Percentiles rank a stretch among this genome's conserved stretches.
phyloP scores from a whole-genome alignment of 2,797 vertebrate genomes.

The Halcyon smyrnensis region DNA sequence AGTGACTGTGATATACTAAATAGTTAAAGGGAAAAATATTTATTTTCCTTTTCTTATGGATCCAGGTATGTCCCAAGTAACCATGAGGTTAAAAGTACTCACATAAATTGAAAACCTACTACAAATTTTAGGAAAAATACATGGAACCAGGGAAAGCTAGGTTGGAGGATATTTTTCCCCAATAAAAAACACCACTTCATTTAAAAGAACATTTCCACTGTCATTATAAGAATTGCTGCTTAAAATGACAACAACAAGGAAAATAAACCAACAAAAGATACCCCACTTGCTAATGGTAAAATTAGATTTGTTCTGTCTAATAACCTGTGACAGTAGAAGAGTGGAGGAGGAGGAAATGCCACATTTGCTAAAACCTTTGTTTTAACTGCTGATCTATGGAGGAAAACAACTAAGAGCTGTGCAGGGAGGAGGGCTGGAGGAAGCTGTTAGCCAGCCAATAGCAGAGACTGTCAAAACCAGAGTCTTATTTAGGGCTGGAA shows the following conservation, averaged over 20 bases:
- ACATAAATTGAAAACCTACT: background rate
- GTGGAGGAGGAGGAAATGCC: background rate
- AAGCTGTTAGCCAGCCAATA: background rate
- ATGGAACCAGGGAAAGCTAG: background rate
- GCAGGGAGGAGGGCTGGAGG: background rate
- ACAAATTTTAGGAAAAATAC: background rate
- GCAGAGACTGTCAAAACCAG: background rate
- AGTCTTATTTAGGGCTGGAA: background rate
- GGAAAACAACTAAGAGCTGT: background rate
- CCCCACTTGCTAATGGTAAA: background rate
- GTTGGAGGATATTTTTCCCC: background rate
- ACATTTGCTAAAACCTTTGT: background rate
- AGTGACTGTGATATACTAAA: background rate
- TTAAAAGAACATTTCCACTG: background rate
- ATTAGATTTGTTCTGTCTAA: slow-evolving; percentile 13
- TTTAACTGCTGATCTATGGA: background rate
- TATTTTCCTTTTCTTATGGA: background rate
- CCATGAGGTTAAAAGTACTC: background rate
- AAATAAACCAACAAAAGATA: background rate
- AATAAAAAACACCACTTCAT: background rate
- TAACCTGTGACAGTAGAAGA: background rate
- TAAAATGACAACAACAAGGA: background rate
- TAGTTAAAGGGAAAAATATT: background rate
- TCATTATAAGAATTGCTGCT: background rate
- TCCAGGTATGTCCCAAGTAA: background rate